Base-by-base conservation (phyloP, 2,888 invertebrate species). In the Nomada ferruginata region DNA sequence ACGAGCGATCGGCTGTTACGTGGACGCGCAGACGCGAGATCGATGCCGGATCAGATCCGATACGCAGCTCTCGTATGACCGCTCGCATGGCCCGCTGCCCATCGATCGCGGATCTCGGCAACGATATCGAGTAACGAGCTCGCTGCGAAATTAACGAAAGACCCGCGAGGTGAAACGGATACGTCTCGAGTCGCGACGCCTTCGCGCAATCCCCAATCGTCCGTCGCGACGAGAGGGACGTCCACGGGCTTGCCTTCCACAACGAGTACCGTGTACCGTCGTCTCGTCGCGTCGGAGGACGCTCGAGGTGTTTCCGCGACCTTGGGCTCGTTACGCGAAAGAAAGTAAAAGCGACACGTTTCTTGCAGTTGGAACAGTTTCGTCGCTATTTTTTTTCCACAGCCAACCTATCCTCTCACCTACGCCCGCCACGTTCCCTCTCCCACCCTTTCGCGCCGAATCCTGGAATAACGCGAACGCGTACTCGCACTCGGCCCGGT, bases 301-400 rank as follows among this genome's bases (percentile, higher is more conserved):
- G 59, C 63, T 42, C 66, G 76, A 65, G 76, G 84, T 79, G 82
- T 90, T 85, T 77, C 57, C 76, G 61, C 84, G 90, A 87, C 91
- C 91, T 91, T 91, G 91, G 90, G 89, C 89, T 87, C 90, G 87
- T 91, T 91, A 88, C 86, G 79, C 80, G 69, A 72, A 76, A 84
- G 84, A 84, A 79, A 85, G 83, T 72, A 74, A 74, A 74, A 65
- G 77, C 64, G 69, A n/a, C 44, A 18, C 53, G 61, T 44, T 53
- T 36, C 13, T 52, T n/a, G 29, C 18, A 52, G 53, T 36, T 59
- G 7, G 59, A 71, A 20, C 26, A 18, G 57, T 4, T 57, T 57
- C 57, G 26, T 57, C 57, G 13, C 15, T 13, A 15, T 9, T 13
- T 26, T 26, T 57, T 15, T 13, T 23, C 53, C 5, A 52, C 7